Evolutionary conservation across 2,113 vertebrate species (phyloP).

Genomic region (Seriola dumerili): DNA sequence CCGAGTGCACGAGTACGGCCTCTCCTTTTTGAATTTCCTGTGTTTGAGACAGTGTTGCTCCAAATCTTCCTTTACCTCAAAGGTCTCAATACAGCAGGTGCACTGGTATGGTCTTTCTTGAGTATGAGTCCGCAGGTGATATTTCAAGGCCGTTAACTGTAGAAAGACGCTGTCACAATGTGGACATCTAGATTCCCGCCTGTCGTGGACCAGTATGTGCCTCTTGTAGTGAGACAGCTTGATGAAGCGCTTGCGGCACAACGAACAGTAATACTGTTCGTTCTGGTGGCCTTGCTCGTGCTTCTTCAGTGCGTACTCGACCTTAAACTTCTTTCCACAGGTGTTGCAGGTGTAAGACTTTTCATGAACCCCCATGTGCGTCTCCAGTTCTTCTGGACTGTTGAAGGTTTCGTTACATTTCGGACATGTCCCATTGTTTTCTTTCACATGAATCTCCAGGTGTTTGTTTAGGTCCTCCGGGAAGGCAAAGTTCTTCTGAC

Average conservation of each 20-base stretch:
- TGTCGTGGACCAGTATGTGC: slow-evolving; percentile 68
- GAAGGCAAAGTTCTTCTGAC: slow-evolving; percentile 65
- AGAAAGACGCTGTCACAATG: slow-evolving; percentile 76
- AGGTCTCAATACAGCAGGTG: slow-evolving; percentile 74
- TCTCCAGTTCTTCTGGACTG: slow-evolving; percentile 64
- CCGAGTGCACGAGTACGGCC: slow-evolving; percentile 77
- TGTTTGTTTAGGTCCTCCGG: slow-evolving; percentile 76
- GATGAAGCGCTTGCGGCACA: slow-evolving; percentile 70
- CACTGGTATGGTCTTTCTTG: slow-evolving; percentile 74
- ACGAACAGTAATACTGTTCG: slow-evolving; percentile 63
- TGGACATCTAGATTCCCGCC: slow-evolving; percentile 73
- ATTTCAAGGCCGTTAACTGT: slow-evolving; percentile 67
- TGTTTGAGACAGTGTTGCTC: slow-evolving; percentile 78
- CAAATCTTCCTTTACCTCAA: slow-evolving; percentile 61
- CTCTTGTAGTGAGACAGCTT: slow-evolving; percentile 76
- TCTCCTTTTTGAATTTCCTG: slow-evolving; percentile 69
- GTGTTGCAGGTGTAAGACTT: slow-evolving; percentile 63
- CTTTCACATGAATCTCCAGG: slow-evolving; percentile 66
- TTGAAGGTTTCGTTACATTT: slow-evolving; percentile 67
- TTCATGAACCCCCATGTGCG: slow-evolving; percentile 67
- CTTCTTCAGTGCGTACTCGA: slow-evolving; percentile 74
- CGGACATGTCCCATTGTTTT: slow-evolving; percentile 70
- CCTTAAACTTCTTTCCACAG: slow-evolving; percentile 77
- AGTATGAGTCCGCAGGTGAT: slow-evolving; percentile 75
- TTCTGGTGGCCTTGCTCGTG: slow-evolving; percentile 68